These are phyloP conservation scores for Sympetrum striolatum DNA, from an alignment of 2,888 invertebrate species.

Conservation along the genomic window DNA sequence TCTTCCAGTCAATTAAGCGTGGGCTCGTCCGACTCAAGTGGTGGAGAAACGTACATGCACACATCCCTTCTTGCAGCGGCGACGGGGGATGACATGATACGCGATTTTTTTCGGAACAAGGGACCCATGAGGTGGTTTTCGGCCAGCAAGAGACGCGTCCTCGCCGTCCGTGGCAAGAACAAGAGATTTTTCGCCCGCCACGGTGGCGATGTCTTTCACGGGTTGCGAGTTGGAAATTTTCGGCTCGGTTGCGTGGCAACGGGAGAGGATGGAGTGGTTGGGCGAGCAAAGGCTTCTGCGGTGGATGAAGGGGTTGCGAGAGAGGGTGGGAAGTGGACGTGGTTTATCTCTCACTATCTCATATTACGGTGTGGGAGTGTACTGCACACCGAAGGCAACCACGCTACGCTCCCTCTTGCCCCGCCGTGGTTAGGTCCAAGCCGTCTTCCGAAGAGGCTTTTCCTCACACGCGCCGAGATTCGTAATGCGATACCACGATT, in stretches of 20 bases:
- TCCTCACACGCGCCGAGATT: too few species aligned
- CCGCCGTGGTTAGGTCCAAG: not conserved
- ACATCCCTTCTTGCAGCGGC: not conserved
- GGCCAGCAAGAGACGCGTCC: not conserved
- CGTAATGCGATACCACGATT: too few species aligned
- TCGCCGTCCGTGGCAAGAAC: slow-evolving; percentile 9
- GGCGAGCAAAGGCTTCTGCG: not conserved
- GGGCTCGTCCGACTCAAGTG: not conserved
- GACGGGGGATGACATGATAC: not conserved
- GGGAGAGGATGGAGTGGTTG: not conserved
- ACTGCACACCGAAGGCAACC: not conserved
- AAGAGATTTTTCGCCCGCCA: not conserved
- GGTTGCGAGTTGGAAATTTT: not conserved
- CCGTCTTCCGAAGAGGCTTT: too few species aligned
- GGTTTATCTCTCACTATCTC: not conserved
- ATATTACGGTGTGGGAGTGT: not conserved
- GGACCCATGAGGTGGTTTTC: not conserved
- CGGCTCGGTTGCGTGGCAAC: slow-evolving; percentile 29
- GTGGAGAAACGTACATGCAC: not conserved
- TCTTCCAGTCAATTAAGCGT: not conserved
- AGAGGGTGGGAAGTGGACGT: not conserved
- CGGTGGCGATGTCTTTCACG: slow-evolving; percentile 17
- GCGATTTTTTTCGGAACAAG: not conserved
- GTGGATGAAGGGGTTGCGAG: not conserved
- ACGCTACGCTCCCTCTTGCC: not conserved